Percentiles rank a stretch among this genome's conserved stretches.
Conservation (phyloP, 1,140 invertebrate species). For the Bemisia tabaci region DNA sequence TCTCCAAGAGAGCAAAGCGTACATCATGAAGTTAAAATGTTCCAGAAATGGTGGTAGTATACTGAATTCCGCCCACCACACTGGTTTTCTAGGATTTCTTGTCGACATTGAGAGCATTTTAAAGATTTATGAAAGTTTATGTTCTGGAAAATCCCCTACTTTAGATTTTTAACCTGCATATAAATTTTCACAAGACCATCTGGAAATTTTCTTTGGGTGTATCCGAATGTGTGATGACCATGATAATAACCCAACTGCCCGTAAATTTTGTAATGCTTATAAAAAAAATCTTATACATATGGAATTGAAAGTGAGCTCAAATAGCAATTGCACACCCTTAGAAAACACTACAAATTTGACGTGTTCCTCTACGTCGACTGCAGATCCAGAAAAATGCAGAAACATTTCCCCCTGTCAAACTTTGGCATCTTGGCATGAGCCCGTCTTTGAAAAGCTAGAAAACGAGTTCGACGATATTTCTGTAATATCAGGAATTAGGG, state of each 20-base stretch:
- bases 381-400: not conserved
- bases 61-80: not conserved
- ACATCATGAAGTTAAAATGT: not conserved
- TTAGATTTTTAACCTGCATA: not conserved
- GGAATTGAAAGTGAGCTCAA: not conserved
- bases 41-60: not conserved
- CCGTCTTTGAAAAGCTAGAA: not conserved
- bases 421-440: not conserved
- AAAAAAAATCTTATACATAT: not conserved
- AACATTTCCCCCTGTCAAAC: not conserved
- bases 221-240: not conserved
- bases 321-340: constrained; percentile 1
- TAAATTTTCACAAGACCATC: constrained; percentile 1
- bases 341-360: not conserved
- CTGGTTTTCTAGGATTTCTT: not conserved
- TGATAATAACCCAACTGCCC: constrained; percentile 4
- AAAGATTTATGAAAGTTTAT: not conserved
- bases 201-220: constrained; percentile 3
- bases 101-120: not conserved
- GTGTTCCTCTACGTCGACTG: not conserved
- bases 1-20: not conserved
- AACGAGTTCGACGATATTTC: not conserved
- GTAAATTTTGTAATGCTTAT: not conserved
- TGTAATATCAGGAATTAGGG: not conserved
- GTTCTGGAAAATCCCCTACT: not conserved